These are phyloP conservation scores for Cyprinodon diabolis DNA, from an alignment of 2,797 vertebrate species.

Conservation along the genomic window DNA sequence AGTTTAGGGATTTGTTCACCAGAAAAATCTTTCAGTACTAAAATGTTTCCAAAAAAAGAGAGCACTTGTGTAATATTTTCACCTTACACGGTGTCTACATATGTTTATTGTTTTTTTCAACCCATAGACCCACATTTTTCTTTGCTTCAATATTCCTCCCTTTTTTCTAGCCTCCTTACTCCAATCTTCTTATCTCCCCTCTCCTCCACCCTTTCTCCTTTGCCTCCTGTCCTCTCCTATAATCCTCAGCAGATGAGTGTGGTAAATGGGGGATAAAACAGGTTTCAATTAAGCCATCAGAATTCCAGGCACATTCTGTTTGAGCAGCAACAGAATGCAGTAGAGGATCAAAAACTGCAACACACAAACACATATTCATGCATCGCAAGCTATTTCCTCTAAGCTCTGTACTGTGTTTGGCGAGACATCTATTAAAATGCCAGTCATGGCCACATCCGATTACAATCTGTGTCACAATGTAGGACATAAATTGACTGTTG, in stretches of 20 bases:
- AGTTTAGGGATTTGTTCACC: background rate
- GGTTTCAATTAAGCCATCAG: conserved; percentile 61
- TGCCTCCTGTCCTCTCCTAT: conserved; percentile 16
- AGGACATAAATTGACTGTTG: conserved; percentile 29
- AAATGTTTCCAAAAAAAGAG: too few species aligned
- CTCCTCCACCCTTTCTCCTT: background rate
- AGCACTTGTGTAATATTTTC: background rate
- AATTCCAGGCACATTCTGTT: conserved; percentile 58
- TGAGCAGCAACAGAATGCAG: conserved; percentile 31
- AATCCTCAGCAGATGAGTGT: conserved; percentile 50
- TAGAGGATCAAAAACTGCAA: conserved; percentile 5
- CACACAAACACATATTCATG: conserved; percentile 1
- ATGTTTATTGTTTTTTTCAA: background rate
- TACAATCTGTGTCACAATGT: conserved; percentile 27
- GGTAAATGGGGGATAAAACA: conserved; percentile 58
- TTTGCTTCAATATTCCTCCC: background rate
- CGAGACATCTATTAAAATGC: conserved; percentile 44
- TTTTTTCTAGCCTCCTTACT: background rate
- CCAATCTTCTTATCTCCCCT: conserved; percentile 1
- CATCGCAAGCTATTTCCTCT: conserved; percentile 6
- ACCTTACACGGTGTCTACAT: background rate
- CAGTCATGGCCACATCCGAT: conserved; percentile 30
- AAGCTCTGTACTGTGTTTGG: conserved; percentile 23
- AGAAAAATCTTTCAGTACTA: background rate
- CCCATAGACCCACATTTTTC: background rate